Evolutionary conservation across 2,113 vertebrate species (phyloP).

Genomic region (Tenebrosternarchus preto): DNA sequence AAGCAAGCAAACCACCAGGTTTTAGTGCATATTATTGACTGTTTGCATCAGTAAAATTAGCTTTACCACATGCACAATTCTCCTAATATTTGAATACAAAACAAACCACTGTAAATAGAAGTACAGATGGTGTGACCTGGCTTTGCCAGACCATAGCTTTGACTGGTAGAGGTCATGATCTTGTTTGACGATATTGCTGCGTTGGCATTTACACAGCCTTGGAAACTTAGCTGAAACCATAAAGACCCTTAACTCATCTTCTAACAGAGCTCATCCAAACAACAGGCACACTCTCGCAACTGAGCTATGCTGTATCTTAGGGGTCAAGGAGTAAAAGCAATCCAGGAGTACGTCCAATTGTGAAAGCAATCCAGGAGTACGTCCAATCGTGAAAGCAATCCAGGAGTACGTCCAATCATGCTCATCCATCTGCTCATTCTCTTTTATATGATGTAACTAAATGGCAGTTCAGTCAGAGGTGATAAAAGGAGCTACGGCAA

Average conservation of each 20-base stretch:
- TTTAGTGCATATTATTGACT: too few species aligned
- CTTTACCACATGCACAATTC: too few species aligned
- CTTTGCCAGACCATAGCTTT: neutral
- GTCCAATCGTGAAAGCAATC: neutral
- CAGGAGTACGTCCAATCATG: neutral
- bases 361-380: too few species aligned
- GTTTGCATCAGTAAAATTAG: too few species aligned
- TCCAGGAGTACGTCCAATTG: too few species aligned
- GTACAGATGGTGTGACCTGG: neutral
- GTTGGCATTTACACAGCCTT: neutral
- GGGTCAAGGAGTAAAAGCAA: constrained; percentile 4
- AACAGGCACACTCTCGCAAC: neutral
- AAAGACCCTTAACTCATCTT: neutral
- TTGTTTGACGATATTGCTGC: neutral
- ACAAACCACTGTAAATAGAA: neutral
- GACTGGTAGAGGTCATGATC: neutral
- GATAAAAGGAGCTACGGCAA: neutral
- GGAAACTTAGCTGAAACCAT: neutral
- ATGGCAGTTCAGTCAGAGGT: constrained; percentile 19
- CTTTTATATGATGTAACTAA: constrained; percentile 21
- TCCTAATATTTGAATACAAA: too few species aligned
- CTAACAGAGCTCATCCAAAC: neutral
- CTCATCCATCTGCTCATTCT: neutral
- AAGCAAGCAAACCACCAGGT: too few species aligned
- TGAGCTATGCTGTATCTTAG: neutral